Base-by-base conservation (phyloP, 2,113 vertebrate genomes). In the Morphnarchus princeps region DNA sequence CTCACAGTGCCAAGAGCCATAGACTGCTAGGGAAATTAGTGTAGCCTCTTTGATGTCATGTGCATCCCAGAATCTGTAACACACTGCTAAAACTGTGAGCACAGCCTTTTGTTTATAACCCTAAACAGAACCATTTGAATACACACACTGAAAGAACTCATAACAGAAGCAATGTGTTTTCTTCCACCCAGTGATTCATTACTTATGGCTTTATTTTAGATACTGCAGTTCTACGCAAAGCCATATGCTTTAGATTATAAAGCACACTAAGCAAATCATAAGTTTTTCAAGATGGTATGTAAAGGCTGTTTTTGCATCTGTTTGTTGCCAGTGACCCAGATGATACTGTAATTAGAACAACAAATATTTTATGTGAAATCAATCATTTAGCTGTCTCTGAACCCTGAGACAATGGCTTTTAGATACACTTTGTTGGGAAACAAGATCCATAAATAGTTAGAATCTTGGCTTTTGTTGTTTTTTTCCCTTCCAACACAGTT, bases 31-130 rank as follows among this genome's bases (percentile, higher is more conserved):
- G 97, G 97, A 98, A 99, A 99, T 98, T 98, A 98, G 96, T 95
- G 98, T 92, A 97, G 96, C 91, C 80, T 93, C 99, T 99, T 99
- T 99, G 99, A 99, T 99, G 99, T 99, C 98, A 98, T 98, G 97
- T 98, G 99, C 98, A 98, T 97, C 98, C 98, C 98, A 99, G 98
- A 99, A 98, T 98, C 95, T 91, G 95, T 96, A 98, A 97, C 91
- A 97, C 67, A 80, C 93, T 78, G 87, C 94, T 97, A 63, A 93
- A 97, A 94, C 91, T 94, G 89, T 90, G 90, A 97, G 97, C 97
- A 70, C 24, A 96, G 98, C 96, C 96, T 98, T 88, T 89, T 98
- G 97, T 98, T 99, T 98, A 98, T 97, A 95, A 91, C 84, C 93
- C 96, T 98, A 98, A 99, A 98, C 96, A 98, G 98, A 98, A 97